A percentile compares a stretch with the other conserved stretches of the same genome.
Conservation (phyloP, 2,113 vertebrate genomes). For the Calonectris borealis region DNA sequence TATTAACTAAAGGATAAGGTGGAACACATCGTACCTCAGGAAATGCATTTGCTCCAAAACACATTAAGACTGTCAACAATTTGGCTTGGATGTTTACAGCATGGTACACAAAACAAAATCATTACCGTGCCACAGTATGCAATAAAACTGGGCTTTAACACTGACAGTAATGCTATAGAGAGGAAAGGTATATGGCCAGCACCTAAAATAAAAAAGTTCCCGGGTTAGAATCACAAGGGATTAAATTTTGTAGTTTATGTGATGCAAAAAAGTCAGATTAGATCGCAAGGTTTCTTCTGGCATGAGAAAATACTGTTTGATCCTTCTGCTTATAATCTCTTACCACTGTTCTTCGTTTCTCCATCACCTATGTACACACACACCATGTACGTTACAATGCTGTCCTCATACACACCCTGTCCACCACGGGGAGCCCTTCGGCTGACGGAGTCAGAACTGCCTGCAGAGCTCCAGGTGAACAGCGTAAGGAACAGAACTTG, state of each 20-base stretch:
- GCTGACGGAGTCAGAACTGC: rapidly evolving
- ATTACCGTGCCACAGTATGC: not conserved
- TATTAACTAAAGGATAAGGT: conserved; percentile 13
- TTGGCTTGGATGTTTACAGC: not conserved
- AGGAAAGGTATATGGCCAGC: not conserved
- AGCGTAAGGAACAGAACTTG: not conserved
- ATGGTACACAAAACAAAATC: not conserved
- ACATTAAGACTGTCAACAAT: not conserved
- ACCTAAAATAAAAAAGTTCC: not conserved
- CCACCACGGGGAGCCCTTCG: rapidly evolving
- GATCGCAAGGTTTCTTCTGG: not conserved
- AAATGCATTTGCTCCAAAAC: conserved; percentile 19
- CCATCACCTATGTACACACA: not conserved
- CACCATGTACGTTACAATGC: rapidly evolving
- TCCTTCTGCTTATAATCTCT: not conserved
- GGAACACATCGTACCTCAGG: not conserved
- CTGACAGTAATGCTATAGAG: not conserved
- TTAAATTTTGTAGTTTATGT: not conserved
- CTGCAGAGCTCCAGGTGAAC: not conserved
- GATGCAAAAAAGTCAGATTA: not conserved
- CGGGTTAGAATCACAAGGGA: not conserved
- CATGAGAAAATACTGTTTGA: not conserved
- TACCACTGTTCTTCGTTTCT: not conserved
- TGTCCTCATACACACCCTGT: not conserved
- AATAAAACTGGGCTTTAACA: not conserved